These are phyloP conservation scores for Vidua macroura DNA, from an alignment of 2,113 vertebrate genomes.

Conservation along the genomic window DNA sequence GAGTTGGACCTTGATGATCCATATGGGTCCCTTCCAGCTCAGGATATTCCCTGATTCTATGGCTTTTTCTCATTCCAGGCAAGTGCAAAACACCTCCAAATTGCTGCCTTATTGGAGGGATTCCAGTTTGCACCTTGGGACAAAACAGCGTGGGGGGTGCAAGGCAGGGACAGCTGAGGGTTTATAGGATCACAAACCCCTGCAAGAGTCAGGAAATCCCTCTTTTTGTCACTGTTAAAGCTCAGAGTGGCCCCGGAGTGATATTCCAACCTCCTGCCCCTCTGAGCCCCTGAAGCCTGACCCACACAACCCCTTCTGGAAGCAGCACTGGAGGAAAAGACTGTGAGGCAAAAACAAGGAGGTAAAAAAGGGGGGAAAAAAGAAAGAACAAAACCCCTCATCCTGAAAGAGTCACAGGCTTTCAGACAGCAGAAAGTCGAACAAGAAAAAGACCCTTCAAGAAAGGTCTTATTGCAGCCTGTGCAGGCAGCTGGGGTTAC, in stretches of 20 bases:
- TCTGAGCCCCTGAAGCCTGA: not conserved
- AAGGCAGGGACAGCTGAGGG: not conserved
- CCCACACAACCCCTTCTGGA: not conserved
- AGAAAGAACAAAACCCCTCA: not conserved
- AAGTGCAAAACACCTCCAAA: not conserved
- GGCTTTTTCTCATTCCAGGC: not conserved
- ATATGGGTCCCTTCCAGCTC: not conserved
- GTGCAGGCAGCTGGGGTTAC: constrained; percentile 66
- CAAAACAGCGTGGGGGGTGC: not conserved
- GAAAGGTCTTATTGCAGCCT: constrained; percentile 57
- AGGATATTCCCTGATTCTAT: not conserved
- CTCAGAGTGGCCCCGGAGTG: not conserved
- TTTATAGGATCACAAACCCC: not conserved
- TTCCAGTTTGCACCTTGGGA: not conserved
- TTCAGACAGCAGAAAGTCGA: constrained; percentile 47
- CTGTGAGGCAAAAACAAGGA: not conserved
- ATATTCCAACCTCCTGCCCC: not conserved
- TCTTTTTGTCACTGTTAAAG: not conserved
- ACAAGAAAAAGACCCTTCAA: constrained; percentile 14
- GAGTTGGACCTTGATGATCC: not conserved
- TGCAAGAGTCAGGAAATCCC: not conserved
- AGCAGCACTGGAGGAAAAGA: not conserved
- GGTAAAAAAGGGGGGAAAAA: not conserved
- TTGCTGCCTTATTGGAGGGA: too few relatives aligned
- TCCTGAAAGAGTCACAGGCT: not conserved